Evolutionary conservation across 2,888 invertebrate genomes (phyloP).

Genomic region (Drosophila stalkeri): DNA sequence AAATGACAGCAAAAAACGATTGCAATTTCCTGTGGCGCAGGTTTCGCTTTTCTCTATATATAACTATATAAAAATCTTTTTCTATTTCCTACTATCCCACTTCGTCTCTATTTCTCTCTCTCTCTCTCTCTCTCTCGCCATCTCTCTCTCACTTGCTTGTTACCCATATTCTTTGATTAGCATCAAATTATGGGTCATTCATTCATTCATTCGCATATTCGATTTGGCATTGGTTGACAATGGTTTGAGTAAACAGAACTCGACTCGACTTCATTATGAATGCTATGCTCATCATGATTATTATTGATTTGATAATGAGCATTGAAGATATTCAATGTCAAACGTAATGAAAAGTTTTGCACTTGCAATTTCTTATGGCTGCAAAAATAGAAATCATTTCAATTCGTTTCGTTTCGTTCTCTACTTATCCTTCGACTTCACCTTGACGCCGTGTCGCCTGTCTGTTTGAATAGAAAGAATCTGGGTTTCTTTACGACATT

Average conservation of each 20-base stretch:
- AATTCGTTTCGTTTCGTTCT: conserved; percentile 10
- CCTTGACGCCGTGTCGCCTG: conserved; percentile 43
- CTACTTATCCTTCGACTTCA: conserved; percentile 11
- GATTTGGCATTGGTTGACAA: conserved; percentile 25
- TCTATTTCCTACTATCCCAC: conserved; percentile 6
- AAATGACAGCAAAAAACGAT: conserved; percentile 30
- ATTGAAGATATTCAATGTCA: conserved; percentile 61
- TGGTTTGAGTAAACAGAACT: background rate
- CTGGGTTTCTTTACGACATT: conserved; percentile 54
- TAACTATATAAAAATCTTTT: conserved; percentile 8
- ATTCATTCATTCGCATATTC: conserved; percentile 34
- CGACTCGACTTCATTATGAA: conserved; percentile 7
- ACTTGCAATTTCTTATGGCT: conserved; percentile 39
- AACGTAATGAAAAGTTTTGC: conserved; percentile 56
- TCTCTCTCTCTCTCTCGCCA: background rate
- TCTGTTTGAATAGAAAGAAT: conserved; percentile 59
- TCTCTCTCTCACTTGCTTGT: background rate
- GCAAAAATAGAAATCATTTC: conserved; percentile 15
- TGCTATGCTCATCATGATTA: background rate
- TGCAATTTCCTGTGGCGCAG: conserved; percentile 63
- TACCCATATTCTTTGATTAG: conserved; percentile 45
- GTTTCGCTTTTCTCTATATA: conserved; percentile 37
- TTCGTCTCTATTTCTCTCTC: background rate
- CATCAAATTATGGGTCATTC: conserved; percentile 52
- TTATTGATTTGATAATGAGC: background rate